These are phyloP conservation scores for Sipha flava DNA, from an alignment of 1,140 invertebrate genomes.

Conservation along the genomic window DNA sequence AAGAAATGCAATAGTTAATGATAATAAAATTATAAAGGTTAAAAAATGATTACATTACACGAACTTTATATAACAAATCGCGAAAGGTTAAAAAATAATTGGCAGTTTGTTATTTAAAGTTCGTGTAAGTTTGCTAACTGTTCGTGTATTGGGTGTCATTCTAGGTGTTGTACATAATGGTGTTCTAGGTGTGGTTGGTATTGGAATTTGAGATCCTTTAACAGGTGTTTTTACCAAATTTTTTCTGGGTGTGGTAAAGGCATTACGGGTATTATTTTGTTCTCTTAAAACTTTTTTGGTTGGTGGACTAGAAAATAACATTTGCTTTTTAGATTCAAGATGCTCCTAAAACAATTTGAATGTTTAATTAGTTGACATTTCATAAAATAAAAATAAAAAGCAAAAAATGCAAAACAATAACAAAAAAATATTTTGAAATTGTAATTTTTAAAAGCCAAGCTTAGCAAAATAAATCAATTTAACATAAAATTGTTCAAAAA, in stretches of 20 bases:
- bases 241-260: background rate
- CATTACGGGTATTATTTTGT: background rate
- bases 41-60: background rate
- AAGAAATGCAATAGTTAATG: no score
- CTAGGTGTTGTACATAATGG: slow-evolving; percentile 18
- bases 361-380: background rate
- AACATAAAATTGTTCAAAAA: no score
- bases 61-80: background rate
- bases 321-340: slow-evolving; percentile 16
- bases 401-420: background rate
- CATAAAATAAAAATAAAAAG: background rate
- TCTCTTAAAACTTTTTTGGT: background rate
- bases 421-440: no score
- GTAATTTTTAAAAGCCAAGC: no score
- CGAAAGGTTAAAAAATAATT: slow-evolving; percentile 15
- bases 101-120: slow-evolving; percentile 22
- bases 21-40: background rate
- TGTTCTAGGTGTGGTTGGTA: slow-evolving; percentile 16
- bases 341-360: background rate
- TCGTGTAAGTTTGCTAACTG: slow-evolving; percentile 11
- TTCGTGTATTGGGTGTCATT: background rate
- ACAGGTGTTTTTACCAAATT: background rate
- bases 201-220: slow-evolving; percentile 21
- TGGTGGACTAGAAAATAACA: background rate
- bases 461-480: no score